Evolutionary conservation across 2,797 vertebrate genomes (phyloP), one percentile per base, ranked within the genome.

Genomic region (Coccyzus lansbergi): DNA sequence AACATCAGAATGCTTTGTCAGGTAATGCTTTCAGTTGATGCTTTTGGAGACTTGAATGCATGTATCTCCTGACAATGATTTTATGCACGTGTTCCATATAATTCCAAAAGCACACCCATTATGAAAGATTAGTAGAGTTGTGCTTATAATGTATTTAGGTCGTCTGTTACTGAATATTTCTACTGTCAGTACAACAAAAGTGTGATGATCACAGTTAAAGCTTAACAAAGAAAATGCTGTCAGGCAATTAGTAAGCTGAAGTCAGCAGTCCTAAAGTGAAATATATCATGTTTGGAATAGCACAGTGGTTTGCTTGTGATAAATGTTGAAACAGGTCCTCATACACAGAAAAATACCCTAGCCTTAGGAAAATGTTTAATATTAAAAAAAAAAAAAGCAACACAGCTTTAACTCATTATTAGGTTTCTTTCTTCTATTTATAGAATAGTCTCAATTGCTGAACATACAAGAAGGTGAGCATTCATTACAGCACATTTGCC

Each of bases 191-290:
- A 94, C 95, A 97, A 98, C 97, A 98, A 98, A 98, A 97, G 98
- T 95, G 97, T 98, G 98, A 99, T 98, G 98, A 98, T 98, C 98
- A 97, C 98, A 97, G 98, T 98, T 96, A 97, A 97, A 97, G 95
- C 96, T 95, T 96, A 97, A 99, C 98, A 99, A 99, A 99, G 99
- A 98, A 98, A 98, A 98, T 85, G 98, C 99, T 98, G 98, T 97
- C 97, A 96, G 98, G 98, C 98, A 98, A 98, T 98, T 98, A 98
- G 98, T 98, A 97, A 98, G 98, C 98, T 98, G 98, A 98, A 98
- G 98, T 99, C 98, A 98, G 98, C 98, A 98, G 98, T 97, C 97
- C 98, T 97, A 95, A 97, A 97, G 98, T 97, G 98, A 98, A 98
- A 98, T 98, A 97, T 98, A 98, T 98, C 98, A 98, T 98, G 98